Base-by-base conservation (phyloP, 2,797 vertebrate genomes). In the Capromys pilorides region DNA sequence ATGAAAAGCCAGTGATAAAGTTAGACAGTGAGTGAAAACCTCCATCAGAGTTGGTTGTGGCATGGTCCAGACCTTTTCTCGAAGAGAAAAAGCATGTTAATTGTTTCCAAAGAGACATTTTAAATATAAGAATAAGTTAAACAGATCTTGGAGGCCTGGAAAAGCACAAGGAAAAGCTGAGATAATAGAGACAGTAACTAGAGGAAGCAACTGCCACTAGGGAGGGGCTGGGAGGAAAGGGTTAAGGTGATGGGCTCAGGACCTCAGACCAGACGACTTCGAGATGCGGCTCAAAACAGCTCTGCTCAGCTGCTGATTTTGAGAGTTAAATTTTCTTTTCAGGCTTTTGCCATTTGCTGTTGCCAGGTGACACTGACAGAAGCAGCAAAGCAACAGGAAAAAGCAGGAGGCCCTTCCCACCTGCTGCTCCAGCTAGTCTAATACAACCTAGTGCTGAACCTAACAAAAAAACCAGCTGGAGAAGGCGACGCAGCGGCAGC, bases 301-400 rank as follows among this genome's bases (percentile, higher is more conserved):
- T 19, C 79, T 66, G 54, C 77, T 39, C 67, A 79, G 13, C 79
- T 93, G 36, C 82, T 82, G 49, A 77, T 79, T 93, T 51, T 26
- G 21, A 83, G 21, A 83, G 31, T 59, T 59, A n/a, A n/a, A n/a
- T n/a, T n/a, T n/a, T 61, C 26, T 61, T 61, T 61, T 14, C 41
- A 67, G 41, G 8, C 75, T 90, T 75, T 54, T 94, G 73, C 33
- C 39, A 11, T 14, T 92, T 93, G 73, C 73, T 57, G 22, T 95
- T 96, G 82, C 86, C 96, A 86, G 10, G 79, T 73, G 26, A 96
- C 79, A 49, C 16, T 62, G 75, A 94, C 33, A 93, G 66, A 91
- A 92, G 75, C 13, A 77, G 57, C 28, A 92, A 91, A 24, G 28
- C 82, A 87, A 39, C 54, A 36, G 11, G 45, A 91, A 91, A 9